Conservation (phyloP, 2,888 invertebrate genomes). For the Lasius platythorax region DNA sequence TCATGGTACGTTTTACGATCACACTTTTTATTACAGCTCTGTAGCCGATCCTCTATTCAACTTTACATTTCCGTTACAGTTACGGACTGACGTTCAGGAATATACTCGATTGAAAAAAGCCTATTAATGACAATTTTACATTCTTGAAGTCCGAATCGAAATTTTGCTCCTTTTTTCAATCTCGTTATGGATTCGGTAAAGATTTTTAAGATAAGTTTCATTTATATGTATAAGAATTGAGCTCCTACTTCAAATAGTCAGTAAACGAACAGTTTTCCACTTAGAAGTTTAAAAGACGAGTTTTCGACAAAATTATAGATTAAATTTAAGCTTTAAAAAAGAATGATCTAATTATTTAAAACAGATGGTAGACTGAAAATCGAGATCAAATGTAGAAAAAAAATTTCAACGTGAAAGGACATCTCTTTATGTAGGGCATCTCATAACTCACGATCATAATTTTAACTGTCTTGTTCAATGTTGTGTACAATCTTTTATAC, state of each 20-base stretch:
- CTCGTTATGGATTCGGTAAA: neutral
- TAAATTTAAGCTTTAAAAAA: too few relatives aligned
- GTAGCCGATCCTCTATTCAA: conserved; percentile 33
- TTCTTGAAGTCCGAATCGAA: neutral
- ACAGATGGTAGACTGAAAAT: too few relatives aligned
- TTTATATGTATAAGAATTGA: neutral
- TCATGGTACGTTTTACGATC: conserved; percentile 67
- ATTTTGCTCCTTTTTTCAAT: neutral
- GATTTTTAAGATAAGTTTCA: neutral
- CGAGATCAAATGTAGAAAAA: too few relatives aligned
- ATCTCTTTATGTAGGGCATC: neutral
- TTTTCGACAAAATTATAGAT: neutral
- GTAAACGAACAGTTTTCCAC: neutral
- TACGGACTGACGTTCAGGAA: neutral
- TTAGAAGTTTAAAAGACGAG: neutral
- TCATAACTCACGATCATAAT: neutral
- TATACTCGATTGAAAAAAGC: neutral
- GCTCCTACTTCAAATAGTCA: neutral
- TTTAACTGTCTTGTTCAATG: neutral
- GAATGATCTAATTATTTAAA: too few relatives aligned
- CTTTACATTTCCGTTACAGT: conserved; percentile 44
- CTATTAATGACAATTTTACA: neutral
- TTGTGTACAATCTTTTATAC: too few relatives aligned
- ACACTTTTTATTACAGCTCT: conserved; percentile 45
- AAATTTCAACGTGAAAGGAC: too few relatives aligned